Base-by-base conservation (phyloP, 1,140 invertebrate species). In the Scaptodrosophila lebanonensis region DNA sequence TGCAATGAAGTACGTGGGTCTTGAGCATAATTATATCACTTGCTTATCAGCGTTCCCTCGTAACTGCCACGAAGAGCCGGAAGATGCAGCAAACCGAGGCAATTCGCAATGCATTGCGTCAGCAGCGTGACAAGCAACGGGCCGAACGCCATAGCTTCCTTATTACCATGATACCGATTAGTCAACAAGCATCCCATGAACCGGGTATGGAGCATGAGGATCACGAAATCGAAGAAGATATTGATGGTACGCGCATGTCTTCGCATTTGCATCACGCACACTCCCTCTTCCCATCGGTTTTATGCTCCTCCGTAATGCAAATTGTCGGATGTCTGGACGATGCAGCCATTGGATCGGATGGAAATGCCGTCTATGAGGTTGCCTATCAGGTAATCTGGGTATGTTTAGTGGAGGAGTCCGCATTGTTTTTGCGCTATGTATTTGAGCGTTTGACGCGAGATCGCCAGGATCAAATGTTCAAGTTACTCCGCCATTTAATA, bases 1-100 rank as follows among this genome's bases (percentile, higher is more conserved):
- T 61, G 63, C 45, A 59, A 66, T 66, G 63, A 66, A 58, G 45
- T 43, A 62, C 29, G 45, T 27, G 30, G 30, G 9, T 11, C 2
- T 3, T 5, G 38, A 16, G 30, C 8, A 45, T 1, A 1, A 2
- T 20, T 12, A 44, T 44, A 16, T 17, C 0, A 39, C 1, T 0
- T 17, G 5, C 43, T 36, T 40, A 36, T 1, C 88, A 98, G 95
- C 91, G 95, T 84, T 98, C 97, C 8, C 89, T 99, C 72, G 98
- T 99, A 11, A 99, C 98, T 18, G 97, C 98, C 1, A 99, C 97
- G 0, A 98, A 99, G 87, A 99, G 98, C 0, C 91, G 98, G 13
- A 97, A 99, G 73, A 99, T 99, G 85, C 97, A 99, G 86, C 97
- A 99, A 88, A 98, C 98, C 27, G 98, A 99, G 88, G 91, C 98